phyloP scores from a whole-genome alignment of 2,797 vertebrate species.

The Acanthurus lineatus region DNA sequence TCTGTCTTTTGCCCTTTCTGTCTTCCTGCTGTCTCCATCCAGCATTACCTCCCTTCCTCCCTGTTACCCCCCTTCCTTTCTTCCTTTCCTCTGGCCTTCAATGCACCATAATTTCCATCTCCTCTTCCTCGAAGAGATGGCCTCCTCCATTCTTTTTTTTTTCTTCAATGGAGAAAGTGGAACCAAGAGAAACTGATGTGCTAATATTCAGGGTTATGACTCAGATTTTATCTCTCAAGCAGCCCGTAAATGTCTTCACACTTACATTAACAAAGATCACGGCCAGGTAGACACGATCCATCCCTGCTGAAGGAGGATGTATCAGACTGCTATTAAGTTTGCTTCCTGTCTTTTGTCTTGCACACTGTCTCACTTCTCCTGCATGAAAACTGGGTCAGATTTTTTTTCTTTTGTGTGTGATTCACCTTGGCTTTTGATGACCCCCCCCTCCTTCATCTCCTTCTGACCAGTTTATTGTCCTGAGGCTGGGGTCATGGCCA shows the following conservation, averaged over 20 bases:
- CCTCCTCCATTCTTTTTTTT: slow-evolving; percentile 16
- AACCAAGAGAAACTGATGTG: slow-evolving; percentile 8
- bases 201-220: slow-evolving; percentile 28
- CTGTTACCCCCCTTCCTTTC: slow-evolving; percentile 23
- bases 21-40: slow-evolving; percentile 67
- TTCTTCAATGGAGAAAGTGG: slow-evolving; percentile 11
- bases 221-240: slow-evolving; percentile 19
- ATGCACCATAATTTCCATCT: slow-evolving; percentile 17
- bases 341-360: slow-evolving; percentile 28
- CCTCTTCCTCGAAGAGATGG: slow-evolving; percentile 8
- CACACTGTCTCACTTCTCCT: slow-evolving; percentile 30
- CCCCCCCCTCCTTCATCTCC: slow-evolving; percentile 7
- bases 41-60: slow-evolving; percentile 46
- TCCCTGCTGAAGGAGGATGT: slow-evolving; percentile 20
- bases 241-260: slow-evolving; percentile 23
- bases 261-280: slow-evolving; percentile 23
- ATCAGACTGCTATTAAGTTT: slow-evolving; percentile 12
- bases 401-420: slow-evolving; percentile 32
- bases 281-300: slow-evolving; percentile 1
- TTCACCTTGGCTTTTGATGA: slow-evolving; percentile 55
- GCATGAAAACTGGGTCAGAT: slow-evolving; percentile 49
- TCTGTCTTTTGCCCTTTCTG: slow-evolving; percentile 71
- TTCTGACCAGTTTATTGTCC: slow-evolving; percentile 68
- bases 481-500: slow-evolving; percentile 86
- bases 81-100: slow-evolving; percentile 17